Base-by-base conservation (phyloP, 92 coral and sea anemone species). In the Pocillopora meandrina region DNA sequence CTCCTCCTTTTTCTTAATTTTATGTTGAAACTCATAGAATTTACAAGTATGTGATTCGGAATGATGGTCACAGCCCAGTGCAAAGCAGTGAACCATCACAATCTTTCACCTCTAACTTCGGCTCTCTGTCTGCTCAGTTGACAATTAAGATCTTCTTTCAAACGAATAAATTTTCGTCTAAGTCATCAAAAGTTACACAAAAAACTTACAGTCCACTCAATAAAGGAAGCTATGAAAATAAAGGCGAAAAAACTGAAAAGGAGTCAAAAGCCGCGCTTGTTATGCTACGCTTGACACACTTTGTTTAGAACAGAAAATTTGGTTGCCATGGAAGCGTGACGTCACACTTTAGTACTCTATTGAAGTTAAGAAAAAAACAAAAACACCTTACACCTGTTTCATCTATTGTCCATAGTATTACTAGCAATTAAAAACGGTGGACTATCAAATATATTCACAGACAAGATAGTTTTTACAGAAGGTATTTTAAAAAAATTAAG, bases 251-350 rank as follows among this genome's bases (percentile, higher is more conserved):
- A 69, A 69, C 74, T 69, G 74, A 2, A 69, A 26, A 69, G 52
- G 74, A 34, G 47, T 69, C 74, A 56, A 21, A 69, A 69, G 74
- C 74, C 56, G 15, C 74, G 19, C 74, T 69, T 34, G 74, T 9
- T 26, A 69, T 69, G 31, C 74, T 69, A 26, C 10, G 47, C 49
- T 12, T 21, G 49, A 26, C 3, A 69, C 56, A 69, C 74, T 82
- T 82, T 82, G 86, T 73, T 73, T 82, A 82, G 86, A 61, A 73
- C 86, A 59, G 68, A 82, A 61, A 82, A 71, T 82, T 73, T 73
- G 73, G 86, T 55, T 73, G 76, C 71, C 86, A 72, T 82, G 79
- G 79, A 0, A 35, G 59, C 79, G 10, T 72, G 20, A 49, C 68
- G 36, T 59, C 79, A 79, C 77, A 76, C 49, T 21, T 57, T 18